Evolutionary conservation across 2,113 vertebrate genomes (phyloP).

Genomic region (Thermophis baileyi): DNA sequence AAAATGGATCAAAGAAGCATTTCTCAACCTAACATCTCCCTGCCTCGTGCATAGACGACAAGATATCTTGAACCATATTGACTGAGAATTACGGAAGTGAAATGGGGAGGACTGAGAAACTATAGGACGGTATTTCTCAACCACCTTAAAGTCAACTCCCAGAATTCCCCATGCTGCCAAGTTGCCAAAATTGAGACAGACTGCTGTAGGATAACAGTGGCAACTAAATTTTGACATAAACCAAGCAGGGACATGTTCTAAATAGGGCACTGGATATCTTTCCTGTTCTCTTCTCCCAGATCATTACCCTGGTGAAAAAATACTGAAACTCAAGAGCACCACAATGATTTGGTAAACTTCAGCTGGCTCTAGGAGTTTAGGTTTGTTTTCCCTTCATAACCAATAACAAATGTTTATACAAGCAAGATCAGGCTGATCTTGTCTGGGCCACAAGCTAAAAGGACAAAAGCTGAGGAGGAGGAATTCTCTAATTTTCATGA

Average conservation of each 20-base stretch:
- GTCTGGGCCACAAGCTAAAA: not conserved
- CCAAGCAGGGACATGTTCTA: not conserved
- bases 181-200: not conserved
- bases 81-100: not conserved
- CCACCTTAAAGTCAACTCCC: not conserved
- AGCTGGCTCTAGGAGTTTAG: not conserved
- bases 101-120: not conserved
- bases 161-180: not conserved
- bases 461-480: not conserved
- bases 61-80: not conserved
- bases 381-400: not conserved
- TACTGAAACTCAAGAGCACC: not conserved
- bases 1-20: not conserved
- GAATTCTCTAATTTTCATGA: not conserved
- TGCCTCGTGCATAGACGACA: not conserved
- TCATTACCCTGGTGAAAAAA: not conserved
- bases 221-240: not conserved
- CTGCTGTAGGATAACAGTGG: not conserved
- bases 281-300: not conserved
- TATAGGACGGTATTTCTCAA: not conserved
- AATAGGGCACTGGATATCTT: not conserved
- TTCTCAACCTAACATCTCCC: not conserved
- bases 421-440: not conserved
- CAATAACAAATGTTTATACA: not conserved
- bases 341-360: not conserved